Conservation (phyloP, 2,113 vertebrate species). For the Platichthys flesus region DNA sequence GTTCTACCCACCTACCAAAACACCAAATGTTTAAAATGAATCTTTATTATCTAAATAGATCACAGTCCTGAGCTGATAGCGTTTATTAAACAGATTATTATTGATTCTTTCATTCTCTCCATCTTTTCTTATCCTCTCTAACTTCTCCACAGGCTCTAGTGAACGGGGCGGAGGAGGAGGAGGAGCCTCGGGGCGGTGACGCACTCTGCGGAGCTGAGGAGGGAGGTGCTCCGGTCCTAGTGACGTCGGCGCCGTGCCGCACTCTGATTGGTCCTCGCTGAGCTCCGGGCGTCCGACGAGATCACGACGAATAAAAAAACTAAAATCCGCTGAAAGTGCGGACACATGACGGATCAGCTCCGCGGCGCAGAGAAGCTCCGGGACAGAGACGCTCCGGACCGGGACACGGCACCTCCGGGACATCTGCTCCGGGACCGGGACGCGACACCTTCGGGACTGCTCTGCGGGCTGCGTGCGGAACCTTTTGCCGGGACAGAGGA, state of each 20-base stretch:
- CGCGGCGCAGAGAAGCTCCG: background rate
- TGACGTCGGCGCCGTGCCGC: conserved; percentile 42
- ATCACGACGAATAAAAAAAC: conserved; percentile 41
- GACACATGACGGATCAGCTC: conserved; percentile 30
- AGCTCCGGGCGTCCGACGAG: conserved; percentile 52
- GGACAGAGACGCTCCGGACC: too few relatives aligned
- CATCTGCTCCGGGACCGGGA: too few relatives aligned
- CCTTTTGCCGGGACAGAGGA: background rate
- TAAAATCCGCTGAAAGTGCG: conserved; percentile 44
- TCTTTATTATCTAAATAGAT: too few relatives aligned
- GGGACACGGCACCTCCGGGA: too few relatives aligned
- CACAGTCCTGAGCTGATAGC: too few relatives aligned
- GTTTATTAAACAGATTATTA: too few relatives aligned
- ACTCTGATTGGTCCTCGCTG: conserved; percentile 52
- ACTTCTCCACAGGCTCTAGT: conserved; percentile 2
- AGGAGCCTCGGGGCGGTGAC: conserved; percentile 48
- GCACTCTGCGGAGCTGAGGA: conserved; percentile 56
- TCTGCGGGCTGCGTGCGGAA: too few relatives aligned
- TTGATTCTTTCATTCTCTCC: too few relatives aligned
- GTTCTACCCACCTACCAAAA: too few relatives aligned
- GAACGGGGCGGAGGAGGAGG: conserved; percentile 16
- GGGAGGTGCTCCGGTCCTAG: conserved; percentile 32
- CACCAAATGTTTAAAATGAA: too few relatives aligned
- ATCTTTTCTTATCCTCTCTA: background rate
- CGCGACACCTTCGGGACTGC: too few relatives aligned